A percentile compares a stretch with the other conserved stretches of the same genome.
These are phyloP conservation scores for Macrotis lagotis DNA, from an alignment of 2,113 vertebrate species.

Conservation along the genomic window DNA sequence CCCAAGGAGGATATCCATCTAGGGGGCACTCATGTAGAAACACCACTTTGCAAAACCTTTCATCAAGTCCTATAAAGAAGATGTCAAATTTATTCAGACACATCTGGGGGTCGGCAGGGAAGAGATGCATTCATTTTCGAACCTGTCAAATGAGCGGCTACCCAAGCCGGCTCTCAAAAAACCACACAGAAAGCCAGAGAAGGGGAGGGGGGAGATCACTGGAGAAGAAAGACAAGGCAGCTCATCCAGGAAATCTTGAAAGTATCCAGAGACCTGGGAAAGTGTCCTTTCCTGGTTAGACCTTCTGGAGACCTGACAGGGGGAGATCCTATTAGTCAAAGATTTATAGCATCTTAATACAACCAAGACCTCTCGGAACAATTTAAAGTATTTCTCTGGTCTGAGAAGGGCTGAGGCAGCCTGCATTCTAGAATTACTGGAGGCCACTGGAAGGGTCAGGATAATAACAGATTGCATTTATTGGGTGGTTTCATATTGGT, in stretches of 20 bases:
- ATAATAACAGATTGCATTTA: not conserved
- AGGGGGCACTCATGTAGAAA: slow-evolving; percentile 48
- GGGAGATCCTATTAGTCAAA: not conserved
- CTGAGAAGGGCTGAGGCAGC: not conserved
- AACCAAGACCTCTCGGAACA: not conserved
- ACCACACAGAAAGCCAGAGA: not conserved
- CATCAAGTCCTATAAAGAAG: slow-evolving; percentile 57
- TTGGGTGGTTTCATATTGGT: not conserved
- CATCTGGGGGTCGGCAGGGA: not conserved
- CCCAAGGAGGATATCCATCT: slow-evolving; percentile 47
- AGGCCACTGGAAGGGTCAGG: not conserved
- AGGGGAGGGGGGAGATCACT: not conserved
- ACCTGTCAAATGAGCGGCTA: slow-evolving; percentile 25
- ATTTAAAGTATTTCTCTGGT: not conserved
- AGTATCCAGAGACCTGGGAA: not conserved
- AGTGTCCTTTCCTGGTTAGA: not conserved
- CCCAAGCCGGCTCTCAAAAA: not conserved
- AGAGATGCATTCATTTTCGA: slow-evolving; percentile 37
- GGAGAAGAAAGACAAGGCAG: not conserved
- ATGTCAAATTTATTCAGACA: slow-evolving; percentile 45
- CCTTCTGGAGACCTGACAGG: not conserved
- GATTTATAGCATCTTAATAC: not conserved
- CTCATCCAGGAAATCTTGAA: not conserved
- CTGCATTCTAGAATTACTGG: not conserved
- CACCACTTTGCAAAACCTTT: slow-evolving; percentile 19